Evolutionary conservation across 2,888 invertebrate species (phyloP), one percentile per base, ranked within the genome.

Genomic region (Sepioteuthis lessoniana): DNA sequence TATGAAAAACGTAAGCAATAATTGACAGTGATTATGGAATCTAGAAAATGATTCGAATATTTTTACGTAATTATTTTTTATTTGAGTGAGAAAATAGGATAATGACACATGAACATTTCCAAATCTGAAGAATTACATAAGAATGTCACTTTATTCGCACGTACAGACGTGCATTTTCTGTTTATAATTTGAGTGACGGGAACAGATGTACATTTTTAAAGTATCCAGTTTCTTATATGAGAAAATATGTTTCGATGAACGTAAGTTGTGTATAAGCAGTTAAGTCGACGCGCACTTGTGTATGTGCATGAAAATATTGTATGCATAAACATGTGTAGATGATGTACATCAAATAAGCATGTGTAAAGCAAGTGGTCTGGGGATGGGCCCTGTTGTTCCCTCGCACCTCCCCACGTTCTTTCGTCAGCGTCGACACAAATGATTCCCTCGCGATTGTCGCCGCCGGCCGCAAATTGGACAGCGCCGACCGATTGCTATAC

Each of bases 391-490:
- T 25, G 10, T 4, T 55, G 76, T n/a, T 35, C n/a, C n/a, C 7
- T 42, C 42, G 4, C 42, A 3, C 42, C 42, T 7, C 7, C 42
- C 42, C 4, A 5, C 19, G 10, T 31, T 76, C 76, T n/a, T 76
- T n/a, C 76, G 16, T 35, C 76, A 76, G 76, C 4, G 76, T 76
- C 76, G n/a, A n/a, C 76, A 4, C n/a, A 35, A 76, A 76, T n/a
- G 16, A 76, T 76, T 55, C 76, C 16, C 76, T 35, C n/a, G 3
- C 19, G 76, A 76, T 76, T 76, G 76, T 76, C 76, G 76, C 76
- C 76, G 13, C 76, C 76, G 76, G 76, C n/a, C 76, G 76, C 76
- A 76, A 76, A 76, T 76, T 76, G 76, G 76, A 76, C 76, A 76
- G 10, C 76, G 76, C n/a, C 76, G n/a, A 76, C 76, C 76, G 76